These are phyloP conservation scores for Heteromurus nitidus DNA, from an alignment of 2,888 invertebrate species.

Conservation along the genomic window DNA sequence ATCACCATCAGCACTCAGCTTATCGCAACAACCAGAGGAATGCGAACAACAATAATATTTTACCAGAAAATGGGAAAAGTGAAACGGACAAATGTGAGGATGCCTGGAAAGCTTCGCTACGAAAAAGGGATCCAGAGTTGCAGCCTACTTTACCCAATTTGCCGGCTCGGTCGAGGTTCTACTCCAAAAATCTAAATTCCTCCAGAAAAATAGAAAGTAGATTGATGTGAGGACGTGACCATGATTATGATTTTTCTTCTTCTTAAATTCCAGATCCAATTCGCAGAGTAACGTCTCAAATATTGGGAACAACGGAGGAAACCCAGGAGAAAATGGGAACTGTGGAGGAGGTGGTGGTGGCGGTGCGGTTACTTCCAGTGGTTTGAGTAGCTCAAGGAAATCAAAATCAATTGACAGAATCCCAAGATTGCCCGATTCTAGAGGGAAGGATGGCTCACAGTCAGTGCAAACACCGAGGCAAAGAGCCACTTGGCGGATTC, in stretches of 20 bases:
- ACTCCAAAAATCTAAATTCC: too few species aligned
- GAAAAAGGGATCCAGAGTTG: conserved; percentile 81
- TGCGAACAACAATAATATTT: too few species aligned
- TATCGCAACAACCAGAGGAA: conserved; percentile 58
- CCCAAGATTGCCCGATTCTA: conserved; percentile 71
- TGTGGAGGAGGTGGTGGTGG: background rate
- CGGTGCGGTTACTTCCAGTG: too few species aligned
- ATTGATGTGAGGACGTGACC: too few species aligned
- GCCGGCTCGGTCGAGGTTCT: conserved; percentile 75
- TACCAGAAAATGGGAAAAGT: conserved; percentile 25
- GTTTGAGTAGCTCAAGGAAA: conserved; percentile 65
- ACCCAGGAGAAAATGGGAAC: conserved; percentile 33
- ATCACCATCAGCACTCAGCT: conserved; percentile 62
- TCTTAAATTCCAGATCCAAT: too few species aligned
- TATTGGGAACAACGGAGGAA: conserved; percentile 65
- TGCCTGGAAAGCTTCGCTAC: conserved; percentile 83
- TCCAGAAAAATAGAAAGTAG: too few species aligned
- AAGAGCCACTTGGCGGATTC: conserved; percentile 71
- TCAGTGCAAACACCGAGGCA: too few species aligned
- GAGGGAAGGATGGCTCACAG: too few species aligned
- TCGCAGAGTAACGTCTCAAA: conserved; percentile 72
- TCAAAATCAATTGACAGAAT: conserved; percentile 72
- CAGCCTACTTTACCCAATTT: conserved; percentile 82
- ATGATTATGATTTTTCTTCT: too few species aligned
- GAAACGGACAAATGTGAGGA: conserved; percentile 71